Percentiles rank a stretch among this genome's conserved stretches.
phyloP scores from a whole-genome alignment of 2,797 vertebrate species.

The Paedocypris micromegethes region DNA sequence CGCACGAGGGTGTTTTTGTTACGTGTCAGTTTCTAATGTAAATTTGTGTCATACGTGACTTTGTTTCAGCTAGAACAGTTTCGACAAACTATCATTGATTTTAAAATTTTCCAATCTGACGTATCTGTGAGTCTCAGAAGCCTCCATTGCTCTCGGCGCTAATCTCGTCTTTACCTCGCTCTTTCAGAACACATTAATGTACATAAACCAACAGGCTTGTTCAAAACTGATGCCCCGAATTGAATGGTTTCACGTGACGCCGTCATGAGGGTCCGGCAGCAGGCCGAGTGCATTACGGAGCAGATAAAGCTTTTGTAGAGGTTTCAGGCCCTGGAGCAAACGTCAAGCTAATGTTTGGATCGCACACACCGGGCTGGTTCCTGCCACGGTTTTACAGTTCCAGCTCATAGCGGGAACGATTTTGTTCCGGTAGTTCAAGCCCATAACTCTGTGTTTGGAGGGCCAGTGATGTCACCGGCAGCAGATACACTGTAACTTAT shows the following conservation, averaged over 20 bases:
- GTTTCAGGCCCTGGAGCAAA: conserved; percentile 15
- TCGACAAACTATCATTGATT: too few relatives aligned
- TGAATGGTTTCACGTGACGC: background rate
- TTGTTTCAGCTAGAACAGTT: too few relatives aligned
- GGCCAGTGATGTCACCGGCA: conserved; percentile 43
- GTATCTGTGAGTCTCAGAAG: too few relatives aligned
- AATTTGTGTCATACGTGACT: too few relatives aligned
- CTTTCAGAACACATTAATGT: conserved; percentile 18
- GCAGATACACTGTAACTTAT: conserved; percentile 41
- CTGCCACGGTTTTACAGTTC: conserved; percentile 39
- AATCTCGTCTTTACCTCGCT: conserved; percentile 16
- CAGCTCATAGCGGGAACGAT: conserved; percentile 42
- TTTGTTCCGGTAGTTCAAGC: conserved; percentile 53
- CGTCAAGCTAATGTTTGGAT: conserved; percentile 35
- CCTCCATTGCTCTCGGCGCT: conserved; percentile 3
- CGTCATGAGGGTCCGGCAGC: background rate
- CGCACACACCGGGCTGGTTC: conserved; percentile 25
- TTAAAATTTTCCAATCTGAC: too few relatives aligned
- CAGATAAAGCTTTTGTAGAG: conserved; percentile 15
- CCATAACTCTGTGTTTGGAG: conserved; percentile 43
- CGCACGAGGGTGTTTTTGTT: too few relatives aligned
- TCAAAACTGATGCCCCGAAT: conserved; percentile 18
- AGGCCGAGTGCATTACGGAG: conserved; percentile 17
- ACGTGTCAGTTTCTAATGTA: too few relatives aligned
- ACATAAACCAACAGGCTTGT: conserved; percentile 31